Evolutionary conservation across 2,888 invertebrate species (phyloP).

Genomic region (Diarsia brunnea): DNA sequence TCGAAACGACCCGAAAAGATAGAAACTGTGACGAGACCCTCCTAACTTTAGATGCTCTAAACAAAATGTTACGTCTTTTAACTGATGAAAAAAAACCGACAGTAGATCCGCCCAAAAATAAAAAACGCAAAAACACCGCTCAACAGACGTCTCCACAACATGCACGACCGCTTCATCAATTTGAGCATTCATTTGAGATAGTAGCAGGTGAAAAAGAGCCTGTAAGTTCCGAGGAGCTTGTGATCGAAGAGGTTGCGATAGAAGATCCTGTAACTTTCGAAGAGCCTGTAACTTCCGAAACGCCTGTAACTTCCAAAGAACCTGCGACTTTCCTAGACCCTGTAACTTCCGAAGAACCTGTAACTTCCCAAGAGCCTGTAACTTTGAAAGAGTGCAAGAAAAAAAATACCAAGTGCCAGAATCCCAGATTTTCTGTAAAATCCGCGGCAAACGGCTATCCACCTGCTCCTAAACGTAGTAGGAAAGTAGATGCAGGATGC

Average conservation of each 20-base stretch:
- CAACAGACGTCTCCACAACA: neutral
- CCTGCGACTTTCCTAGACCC: neutral
- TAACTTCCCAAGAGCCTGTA: neutral
- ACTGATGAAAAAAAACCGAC: slow-evolving; percentile 40
- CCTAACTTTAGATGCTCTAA: slow-evolving; percentile 78
- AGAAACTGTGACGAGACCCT: slow-evolving; percentile 60
- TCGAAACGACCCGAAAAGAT: neutral
- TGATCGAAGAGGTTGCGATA: neutral
- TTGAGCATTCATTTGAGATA: neutral
- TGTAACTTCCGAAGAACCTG: neutral
- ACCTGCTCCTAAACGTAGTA: neutral
- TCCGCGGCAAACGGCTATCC: slow-evolving; percentile 21
- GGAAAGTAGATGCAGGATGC: neutral
- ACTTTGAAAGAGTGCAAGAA: neutral
- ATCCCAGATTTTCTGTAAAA: slow-evolving; percentile 45
- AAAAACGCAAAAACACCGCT: slow-evolving; percentile 15
- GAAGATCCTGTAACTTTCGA: too few relatives aligned
- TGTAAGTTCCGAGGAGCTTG: neutral
- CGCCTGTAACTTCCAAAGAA: neutral
- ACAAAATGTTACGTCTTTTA: slow-evolving; percentile 80
- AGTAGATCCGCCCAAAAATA: slow-evolving; percentile 26
- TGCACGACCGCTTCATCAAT: neutral
- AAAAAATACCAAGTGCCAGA: slow-evolving; percentile 10
- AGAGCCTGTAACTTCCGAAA: too few relatives aligned
- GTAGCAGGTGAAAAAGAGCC: neutral